These are phyloP conservation scores for Ditylenchus dipsaci DNA, from an alignment of 1,140 invertebrate genomes.

Conservation along the genomic window DNA sequence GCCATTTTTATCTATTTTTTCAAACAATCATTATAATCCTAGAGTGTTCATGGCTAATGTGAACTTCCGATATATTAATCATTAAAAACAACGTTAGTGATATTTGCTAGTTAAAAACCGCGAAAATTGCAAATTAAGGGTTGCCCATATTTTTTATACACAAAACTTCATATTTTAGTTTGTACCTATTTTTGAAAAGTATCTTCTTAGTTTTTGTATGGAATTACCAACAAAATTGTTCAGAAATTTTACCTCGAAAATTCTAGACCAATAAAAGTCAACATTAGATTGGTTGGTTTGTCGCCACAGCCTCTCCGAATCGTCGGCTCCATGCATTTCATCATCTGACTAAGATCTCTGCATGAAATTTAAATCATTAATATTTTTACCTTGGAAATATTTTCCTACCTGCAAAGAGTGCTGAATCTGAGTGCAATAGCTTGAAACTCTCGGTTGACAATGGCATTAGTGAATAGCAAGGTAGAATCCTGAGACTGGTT, in stretches of 20 bases:
- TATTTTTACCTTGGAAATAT: not conserved
- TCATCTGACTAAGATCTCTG: constrained; percentile 17
- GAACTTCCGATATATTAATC: too few relatives aligned
- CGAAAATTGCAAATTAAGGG: too few relatives aligned
- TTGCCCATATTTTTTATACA: too few relatives aligned
- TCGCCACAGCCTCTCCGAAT: constrained; percentile 25
- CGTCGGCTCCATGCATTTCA: constrained; percentile 23
- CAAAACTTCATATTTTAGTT: too few relatives aligned
- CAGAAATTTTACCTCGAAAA: constrained; percentile 25
- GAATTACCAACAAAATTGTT: too few relatives aligned
- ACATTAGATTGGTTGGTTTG: constrained; percentile 16
- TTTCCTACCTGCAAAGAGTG: constrained; percentile 20
- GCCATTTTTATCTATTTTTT: too few relatives aligned
- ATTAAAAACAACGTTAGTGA: too few relatives aligned
- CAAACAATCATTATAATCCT: too few relatives aligned
- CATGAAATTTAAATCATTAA: not conserved
- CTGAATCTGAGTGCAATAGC: constrained; percentile 23
- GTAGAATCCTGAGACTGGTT: constrained; percentile 26
- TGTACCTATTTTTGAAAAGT: too few relatives aligned
- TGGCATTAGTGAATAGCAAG: constrained; percentile 26
- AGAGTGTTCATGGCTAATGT: too few relatives aligned
- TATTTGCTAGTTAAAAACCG: too few relatives aligned
- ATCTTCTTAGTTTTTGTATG: too few relatives aligned
- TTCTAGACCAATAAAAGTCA: constrained; percentile 30
- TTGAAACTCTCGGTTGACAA: constrained; percentile 29